These are phyloP conservation scores for Phengaris alcon DNA, from an alignment of 2,888 invertebrate genomes.

Conservation along the genomic window DNA sequence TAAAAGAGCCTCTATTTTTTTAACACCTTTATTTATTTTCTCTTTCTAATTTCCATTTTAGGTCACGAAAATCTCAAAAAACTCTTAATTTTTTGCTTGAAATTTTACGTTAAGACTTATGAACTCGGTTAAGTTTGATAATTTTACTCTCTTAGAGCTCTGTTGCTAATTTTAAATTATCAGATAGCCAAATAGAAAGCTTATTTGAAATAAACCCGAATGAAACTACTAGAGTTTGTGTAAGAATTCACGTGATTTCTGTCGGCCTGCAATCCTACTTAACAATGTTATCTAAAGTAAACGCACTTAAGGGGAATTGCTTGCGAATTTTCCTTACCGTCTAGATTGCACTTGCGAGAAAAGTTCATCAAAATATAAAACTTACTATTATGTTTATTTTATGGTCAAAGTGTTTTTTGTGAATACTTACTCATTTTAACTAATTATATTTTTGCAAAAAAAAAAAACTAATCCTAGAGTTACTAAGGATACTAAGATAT, in stretches of 20 bases:
- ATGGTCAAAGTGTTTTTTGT: background rate
- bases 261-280: constrained; percentile 1
- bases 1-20: no score
- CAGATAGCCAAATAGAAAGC: background rate
- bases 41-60: no score
- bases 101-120: no score
- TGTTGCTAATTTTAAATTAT: no score
- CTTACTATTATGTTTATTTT: background rate
- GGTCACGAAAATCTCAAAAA: no score
- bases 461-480: no score
- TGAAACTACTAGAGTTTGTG: background rate
- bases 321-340: background rate
- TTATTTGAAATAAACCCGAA: background rate
- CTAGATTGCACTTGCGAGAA: constrained; percentile 6
- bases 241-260: background rate
- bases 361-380: background rate
- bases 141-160: no score
- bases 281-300: constrained; percentile 20
- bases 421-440: background rate
- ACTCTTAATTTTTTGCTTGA: no score
- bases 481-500: no score
- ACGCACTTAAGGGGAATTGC: constrained; percentile 12
- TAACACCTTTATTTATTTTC: no score
- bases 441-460: background rate
- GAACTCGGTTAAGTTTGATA: no score